Conservation (phyloP, 2,888 invertebrate species). For the Cabera pusaria region DNA sequence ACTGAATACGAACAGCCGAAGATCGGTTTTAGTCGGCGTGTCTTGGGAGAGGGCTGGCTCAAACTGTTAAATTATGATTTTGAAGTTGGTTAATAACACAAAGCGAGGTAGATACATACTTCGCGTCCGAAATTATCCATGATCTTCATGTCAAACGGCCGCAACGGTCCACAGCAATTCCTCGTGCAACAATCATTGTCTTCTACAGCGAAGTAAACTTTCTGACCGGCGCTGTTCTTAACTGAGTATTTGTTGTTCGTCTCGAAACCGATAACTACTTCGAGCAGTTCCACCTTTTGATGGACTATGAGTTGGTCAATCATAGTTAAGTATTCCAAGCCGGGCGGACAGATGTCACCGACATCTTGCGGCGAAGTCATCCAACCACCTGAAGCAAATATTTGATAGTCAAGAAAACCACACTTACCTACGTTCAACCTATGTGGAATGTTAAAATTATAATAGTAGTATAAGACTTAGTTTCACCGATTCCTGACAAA, state of each 20-base stretch:
- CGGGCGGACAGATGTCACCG: constrained; percentile 92
- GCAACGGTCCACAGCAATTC: constrained; percentile 91
- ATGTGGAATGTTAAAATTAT: no score
- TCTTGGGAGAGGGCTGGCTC: no score
- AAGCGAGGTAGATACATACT: no score
- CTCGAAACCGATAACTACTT: constrained; percentile 93
- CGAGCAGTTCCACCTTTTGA: constrained; percentile 91
- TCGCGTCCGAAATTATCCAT: constrained; percentile 92
- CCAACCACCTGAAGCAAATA: constrained; percentile 90
- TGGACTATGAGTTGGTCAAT: constrained; percentile 92
- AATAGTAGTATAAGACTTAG: no score
- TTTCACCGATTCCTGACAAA: no score
- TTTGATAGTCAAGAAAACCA: no score
- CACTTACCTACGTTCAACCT: no score
- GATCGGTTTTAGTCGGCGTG: no score
- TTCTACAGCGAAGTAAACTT: constrained; percentile 91
- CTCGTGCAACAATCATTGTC: constrained; percentile 93
- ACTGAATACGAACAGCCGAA: no score
- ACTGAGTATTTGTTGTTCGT: constrained; percentile 94
- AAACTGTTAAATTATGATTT: no score
- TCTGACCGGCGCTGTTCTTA: constrained; percentile 90
- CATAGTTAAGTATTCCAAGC: constrained; percentile 95
- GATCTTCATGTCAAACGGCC: constrained; percentile 95
- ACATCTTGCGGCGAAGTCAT: constrained; percentile 90
- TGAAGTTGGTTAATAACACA: no score